Percentiles rank a stretch among this genome's conserved stretches.
Conservation (phyloP, 2,888 invertebrate genomes). For the Acheta domesticus region DNA sequence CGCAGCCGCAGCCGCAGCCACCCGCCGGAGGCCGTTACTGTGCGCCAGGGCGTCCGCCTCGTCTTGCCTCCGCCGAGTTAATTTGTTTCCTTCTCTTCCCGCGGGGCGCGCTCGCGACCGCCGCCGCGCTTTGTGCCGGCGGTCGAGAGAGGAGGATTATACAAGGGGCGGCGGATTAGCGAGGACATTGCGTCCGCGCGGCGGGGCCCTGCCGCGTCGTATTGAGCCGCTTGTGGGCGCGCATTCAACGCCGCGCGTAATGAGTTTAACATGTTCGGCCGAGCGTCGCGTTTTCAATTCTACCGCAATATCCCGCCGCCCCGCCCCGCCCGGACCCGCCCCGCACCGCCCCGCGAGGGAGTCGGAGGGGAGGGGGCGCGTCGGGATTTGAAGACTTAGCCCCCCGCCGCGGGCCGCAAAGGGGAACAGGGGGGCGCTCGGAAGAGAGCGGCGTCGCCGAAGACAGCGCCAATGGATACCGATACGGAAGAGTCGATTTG, state of each 20-base stretch:
- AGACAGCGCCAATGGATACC: background rate
- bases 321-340: background rate
- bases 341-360: background rate
- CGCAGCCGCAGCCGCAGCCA: too few relatives aligned
- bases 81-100: conserved; percentile 4
- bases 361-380: background rate
- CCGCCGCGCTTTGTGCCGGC: background rate
- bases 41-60: too few relatives aligned
- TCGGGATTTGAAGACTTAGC: background rate
- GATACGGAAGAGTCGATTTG: background rate
- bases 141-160: background rate
- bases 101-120: background rate
- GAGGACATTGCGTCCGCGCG: too few relatives aligned
- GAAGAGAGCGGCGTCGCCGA: background rate
- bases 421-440: background rate
- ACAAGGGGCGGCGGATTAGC: background rate
- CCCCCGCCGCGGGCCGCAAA: background rate
- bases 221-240: background rate
- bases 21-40: too few relatives aligned
- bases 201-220: too few relatives aligned
- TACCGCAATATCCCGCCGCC: conserved; percentile 7
- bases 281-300: conserved; percentile 9
- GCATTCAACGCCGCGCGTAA: background rate
- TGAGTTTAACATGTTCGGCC: conserved; percentile 5
- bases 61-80: background rate